A percentile compares a stretch with the other conserved stretches of the same genome.
phyloP scores from a whole-genome alignment of 37 sponge, comb jelly and placozoan species.

The Oopsacas minuta region DNA sequence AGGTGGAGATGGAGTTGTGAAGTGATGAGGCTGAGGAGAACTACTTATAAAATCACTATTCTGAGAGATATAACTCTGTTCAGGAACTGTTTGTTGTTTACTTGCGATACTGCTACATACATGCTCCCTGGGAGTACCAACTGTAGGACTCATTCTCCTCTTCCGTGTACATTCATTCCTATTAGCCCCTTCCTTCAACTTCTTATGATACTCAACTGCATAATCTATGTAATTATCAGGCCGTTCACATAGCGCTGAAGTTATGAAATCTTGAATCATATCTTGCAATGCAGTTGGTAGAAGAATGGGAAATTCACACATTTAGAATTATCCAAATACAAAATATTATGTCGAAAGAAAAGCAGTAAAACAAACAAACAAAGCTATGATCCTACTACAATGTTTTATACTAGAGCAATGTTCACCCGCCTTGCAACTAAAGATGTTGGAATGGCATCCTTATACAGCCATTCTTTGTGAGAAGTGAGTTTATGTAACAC shows the following conservation, averaged over 20 bases:
- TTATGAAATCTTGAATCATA: not conserved
- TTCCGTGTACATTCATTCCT: not conserved
- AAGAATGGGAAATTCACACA: conserved; percentile 12
- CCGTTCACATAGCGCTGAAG: not conserved
- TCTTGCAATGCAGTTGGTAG: not conserved
- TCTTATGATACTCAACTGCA: conserved; percentile 4
- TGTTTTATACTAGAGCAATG: not conserved
- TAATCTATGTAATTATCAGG: conserved; percentile 8
- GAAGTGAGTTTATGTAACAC: not conserved
- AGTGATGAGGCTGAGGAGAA: not conserved
- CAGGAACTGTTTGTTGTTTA: not conserved
- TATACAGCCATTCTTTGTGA: not conserved
- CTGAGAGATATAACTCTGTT: not conserved
- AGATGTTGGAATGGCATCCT: not conserved
- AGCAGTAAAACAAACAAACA: no score
- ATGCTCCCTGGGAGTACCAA: not conserved
- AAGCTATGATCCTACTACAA: no score
- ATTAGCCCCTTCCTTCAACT: not conserved
- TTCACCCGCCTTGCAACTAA: not conserved
- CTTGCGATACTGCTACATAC: not conserved
- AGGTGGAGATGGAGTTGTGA: not conserved
- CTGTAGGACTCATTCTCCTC: not conserved
- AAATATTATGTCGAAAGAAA: not conserved
- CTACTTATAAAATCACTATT: not conserved
- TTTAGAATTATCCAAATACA: not conserved